Evolutionary conservation across 1,140 invertebrate genomes (phyloP).

Genomic region (Brachionus asplanchnoidis): DNA sequence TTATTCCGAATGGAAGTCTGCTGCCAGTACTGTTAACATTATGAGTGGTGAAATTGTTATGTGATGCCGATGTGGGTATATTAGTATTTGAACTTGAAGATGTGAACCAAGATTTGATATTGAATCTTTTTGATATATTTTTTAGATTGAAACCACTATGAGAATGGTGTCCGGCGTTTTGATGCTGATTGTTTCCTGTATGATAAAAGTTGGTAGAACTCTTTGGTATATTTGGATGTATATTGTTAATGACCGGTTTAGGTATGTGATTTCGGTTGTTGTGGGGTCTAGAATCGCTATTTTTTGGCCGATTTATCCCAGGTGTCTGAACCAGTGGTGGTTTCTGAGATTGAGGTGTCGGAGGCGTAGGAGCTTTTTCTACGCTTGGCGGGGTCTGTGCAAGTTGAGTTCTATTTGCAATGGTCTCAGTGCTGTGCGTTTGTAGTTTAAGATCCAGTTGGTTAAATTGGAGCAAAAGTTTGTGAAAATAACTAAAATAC

Average conservation of each 20-base stretch:
- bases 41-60: background rate
- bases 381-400: background rate
- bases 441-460: conserved; percentile 10
- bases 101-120: conserved; percentile 29
- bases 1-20: background rate
- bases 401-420: background rate
- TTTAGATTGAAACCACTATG: conserved; percentile 22
- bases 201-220: background rate
- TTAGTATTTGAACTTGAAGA: background rate
- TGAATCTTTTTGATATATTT: conserved; percentile 28
- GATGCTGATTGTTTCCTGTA: background rate
- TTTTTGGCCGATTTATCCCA: background rate
- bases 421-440: background rate
- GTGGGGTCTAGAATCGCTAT: background rate
- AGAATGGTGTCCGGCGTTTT: background rate
- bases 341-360: background rate
- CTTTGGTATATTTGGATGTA: background rate
- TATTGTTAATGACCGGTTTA: background rate
- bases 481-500: conserved; percentile 39
- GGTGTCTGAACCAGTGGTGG: background rate
- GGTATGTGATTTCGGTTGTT: conserved; percentile 15
- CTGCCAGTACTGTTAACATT: background rate
- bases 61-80: background rate
- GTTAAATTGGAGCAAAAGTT: conserved; percentile 25
- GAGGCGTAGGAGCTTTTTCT: background rate